Evolutionary conservation across 2,888 invertebrate species (phyloP), one percentile per base, ranked within the genome.

Genomic region (Hirudinaria manillensis): DNA sequence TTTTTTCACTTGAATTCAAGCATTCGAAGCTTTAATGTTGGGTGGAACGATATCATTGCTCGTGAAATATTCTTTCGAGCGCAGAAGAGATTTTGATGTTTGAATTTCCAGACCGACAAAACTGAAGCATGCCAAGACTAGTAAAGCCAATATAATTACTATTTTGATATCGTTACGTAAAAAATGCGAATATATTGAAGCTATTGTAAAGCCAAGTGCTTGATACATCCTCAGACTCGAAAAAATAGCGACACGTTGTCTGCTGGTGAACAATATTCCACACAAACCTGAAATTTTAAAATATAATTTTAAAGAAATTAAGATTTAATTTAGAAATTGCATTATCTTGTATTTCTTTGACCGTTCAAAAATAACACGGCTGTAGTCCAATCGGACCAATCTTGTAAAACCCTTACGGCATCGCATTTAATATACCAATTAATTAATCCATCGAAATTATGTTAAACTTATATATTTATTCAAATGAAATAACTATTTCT

Each of bases 231-330:
- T 80, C 36, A 81, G 79, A 24, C 82, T 81, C 3, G 83, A 81
- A 74, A 82, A 83, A 0, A 83, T 83, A 16, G 82, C 81, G 72
- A 84, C 83, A 65, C 81, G 81, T 21, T 81, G 78, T 38, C 82
- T 81, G 1, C 80, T 79, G 19, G 36, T 71, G 77, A 83, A 84
- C 24, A 82, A 74, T 0, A 81, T 77, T 1, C 83, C 82, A 71
- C 82, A 80, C 75, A 83, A 72, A 79, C 82, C 84, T 84, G 79
- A 7, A 77, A 45, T 45, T 45, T 45, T 45, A 45, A 45, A 45
- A 45, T 45, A 1, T 76, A 24, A 67, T 13, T n/a, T 16, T 27
- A 51, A 24, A 16, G 32, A 70, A 29, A 72, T n/a, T n/a, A n/a
- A n/a, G n/a, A n/a, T n/a, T n/a, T n/a, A n/a, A n/a, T n/a, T n/a